A percentile compares a stretch with the other conserved stretches of the same genome.
These are phyloP conservation scores for Hemaris fuciformis DNA, from an alignment of 2,888 invertebrate genomes.

Conservation along the genomic window DNA sequence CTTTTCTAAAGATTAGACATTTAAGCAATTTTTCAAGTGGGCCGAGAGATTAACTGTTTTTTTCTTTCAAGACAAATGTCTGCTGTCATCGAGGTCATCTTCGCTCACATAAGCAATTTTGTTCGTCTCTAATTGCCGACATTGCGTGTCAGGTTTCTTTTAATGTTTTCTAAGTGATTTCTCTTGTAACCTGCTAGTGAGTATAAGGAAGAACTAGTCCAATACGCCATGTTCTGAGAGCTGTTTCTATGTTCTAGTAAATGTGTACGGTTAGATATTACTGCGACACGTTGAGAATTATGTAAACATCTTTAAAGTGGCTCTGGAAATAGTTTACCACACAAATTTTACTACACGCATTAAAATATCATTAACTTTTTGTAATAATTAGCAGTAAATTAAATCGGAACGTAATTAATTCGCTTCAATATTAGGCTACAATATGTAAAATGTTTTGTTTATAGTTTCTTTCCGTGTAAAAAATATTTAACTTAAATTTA, in stretches of 20 bases:
- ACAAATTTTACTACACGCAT: not conserved
- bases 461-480: too few relatives aligned
- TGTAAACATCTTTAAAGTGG: not conserved
- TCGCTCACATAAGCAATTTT: conserved; percentile 25
- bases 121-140: conserved; percentile 20
- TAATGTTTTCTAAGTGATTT: conserved; percentile 43
- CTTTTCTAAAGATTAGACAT: not conserved
- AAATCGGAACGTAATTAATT: not conserved
- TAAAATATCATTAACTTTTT: conserved; percentile 1
- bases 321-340: not conserved
- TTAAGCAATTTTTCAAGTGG: not conserved
- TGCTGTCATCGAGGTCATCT: conserved; percentile 30
- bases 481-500: too few relatives aligned
- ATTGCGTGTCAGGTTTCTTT: conserved; percentile 32
- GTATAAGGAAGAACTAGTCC: conserved; percentile 35
- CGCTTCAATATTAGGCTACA: not conserved
- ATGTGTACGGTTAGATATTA: conserved; percentile 13
- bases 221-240: conserved; percentile 35
- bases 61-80: conserved; percentile 19
- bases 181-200: conserved; percentile 43
- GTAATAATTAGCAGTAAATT: not conserved
- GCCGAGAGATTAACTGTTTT: conserved; percentile 1
- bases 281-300: not conserved
- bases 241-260: conserved; percentile 33
- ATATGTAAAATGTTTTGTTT: too few relatives aligned